Evolutionary conservation across 2,113 vertebrate genomes (phyloP).

Genomic region (Syngnathoides biaculeatus): DNA sequence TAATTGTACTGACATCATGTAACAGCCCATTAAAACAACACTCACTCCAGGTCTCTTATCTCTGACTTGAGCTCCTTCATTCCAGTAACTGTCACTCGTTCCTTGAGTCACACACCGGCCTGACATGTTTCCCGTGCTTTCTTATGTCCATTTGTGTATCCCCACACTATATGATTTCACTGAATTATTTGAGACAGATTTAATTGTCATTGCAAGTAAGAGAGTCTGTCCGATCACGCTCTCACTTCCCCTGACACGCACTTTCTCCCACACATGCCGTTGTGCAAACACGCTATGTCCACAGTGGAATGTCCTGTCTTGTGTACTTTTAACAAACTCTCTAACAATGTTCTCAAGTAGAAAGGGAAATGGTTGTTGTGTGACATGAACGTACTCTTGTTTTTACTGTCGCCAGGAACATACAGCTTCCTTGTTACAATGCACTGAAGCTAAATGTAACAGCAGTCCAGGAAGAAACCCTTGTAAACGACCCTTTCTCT

Average conservation of each 20-base stretch:
- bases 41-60: conserved; percentile 43
- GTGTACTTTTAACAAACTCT: conserved; percentile 55
- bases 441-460: conserved; percentile 36
- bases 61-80: conserved; percentile 28
- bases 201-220: background rate
- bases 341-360: conserved; percentile 54
- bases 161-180: conserved; percentile 10
- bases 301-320: conserved; percentile 52
- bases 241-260: conserved; percentile 30
- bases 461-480: conserved; percentile 35
- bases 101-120: conserved; percentile 20
- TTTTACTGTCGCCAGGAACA: conserved; percentile 49
- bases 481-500: conserved; percentile 41
- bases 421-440: conserved; percentile 42
- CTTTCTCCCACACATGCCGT: conserved; percentile 33
- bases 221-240: conserved; percentile 18
- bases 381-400: conserved; percentile 60
- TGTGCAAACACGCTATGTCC: conserved; percentile 12
- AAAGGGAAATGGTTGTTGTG: conserved; percentile 55
- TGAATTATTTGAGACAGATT: conserved; percentile 15
- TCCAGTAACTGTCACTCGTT: conserved; percentile 27
- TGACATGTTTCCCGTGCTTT: background rate
- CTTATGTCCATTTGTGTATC: conserved; percentile 15
- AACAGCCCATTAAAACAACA: conserved; percentile 22
- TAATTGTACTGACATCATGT: conserved; percentile 50